Evolutionary conservation across 2,888 invertebrate species (phyloP).

Genomic region (Sericinus montela): DNA sequence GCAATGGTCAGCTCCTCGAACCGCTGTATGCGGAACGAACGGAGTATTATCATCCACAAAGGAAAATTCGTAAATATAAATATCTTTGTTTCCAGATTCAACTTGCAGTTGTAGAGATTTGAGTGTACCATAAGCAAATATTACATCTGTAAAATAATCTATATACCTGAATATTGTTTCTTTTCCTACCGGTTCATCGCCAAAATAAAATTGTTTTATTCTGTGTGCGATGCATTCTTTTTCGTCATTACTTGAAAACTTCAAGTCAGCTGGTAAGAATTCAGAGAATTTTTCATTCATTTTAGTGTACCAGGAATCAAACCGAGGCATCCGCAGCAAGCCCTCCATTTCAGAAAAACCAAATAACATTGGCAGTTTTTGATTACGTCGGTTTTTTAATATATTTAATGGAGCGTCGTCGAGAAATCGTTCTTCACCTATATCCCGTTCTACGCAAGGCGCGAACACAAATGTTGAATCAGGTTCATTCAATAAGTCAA

Average conservation of each 20-base stretch:
- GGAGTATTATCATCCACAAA: no score
- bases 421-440: conserved; percentile 36
- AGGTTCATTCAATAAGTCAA: conserved; percentile 18
- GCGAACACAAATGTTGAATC: conserved; percentile 29
- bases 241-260: conserved; percentile 37
- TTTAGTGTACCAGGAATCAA: conserved; percentile 33
- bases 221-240: conserved; percentile 32
- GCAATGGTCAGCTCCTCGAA: no score
- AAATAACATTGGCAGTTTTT: conserved; percentile 40
- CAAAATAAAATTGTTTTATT: no score
- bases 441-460: conserved; percentile 39
- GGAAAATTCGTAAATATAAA: no score
- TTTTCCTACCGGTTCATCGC: no score
- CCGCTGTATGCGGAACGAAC: no score
- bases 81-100: no score
- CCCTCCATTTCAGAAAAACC: conserved; percentile 45
- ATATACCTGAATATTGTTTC: no score
- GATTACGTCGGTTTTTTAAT: conserved; percentile 35
- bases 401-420: conserved; percentile 36
- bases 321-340: conserved; percentile 25
- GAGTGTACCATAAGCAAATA: no score
- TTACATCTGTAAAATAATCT: no score
- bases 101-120: no score
- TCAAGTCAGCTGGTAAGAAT: conserved; percentile 43
- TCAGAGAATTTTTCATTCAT: conserved; percentile 48